Evolutionary conservation across 1,140 invertebrate species (phyloP).

Genomic region (Drosophila athabasca): DNA sequence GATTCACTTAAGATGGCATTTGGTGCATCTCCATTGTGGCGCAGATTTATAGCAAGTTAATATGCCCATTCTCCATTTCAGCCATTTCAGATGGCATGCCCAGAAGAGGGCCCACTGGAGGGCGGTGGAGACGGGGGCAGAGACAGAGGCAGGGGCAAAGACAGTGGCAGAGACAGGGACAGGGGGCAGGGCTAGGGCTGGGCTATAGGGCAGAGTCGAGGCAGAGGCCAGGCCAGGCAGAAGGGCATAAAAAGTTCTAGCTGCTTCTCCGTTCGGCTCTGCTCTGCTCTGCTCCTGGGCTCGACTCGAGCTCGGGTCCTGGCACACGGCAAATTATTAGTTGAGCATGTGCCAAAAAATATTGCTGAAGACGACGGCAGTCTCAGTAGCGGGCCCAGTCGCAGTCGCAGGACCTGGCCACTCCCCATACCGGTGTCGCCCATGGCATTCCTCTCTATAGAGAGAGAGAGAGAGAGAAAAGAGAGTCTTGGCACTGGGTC

Average conservation of each 20-base stretch:
- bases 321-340: constrained; percentile 81
- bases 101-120: background rate
- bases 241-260: constrained; percentile 67
- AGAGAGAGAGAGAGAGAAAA: constrained; percentile 27
- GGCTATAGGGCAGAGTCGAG: too few species aligned
- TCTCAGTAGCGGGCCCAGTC: background rate
- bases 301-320: constrained; percentile 23
- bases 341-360: constrained; percentile 81
- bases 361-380: constrained; percentile 66
- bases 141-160: too few species aligned
- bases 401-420: background rate
- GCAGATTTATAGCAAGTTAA: constrained; percentile 77
- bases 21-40: constrained; percentile 51
- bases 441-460: constrained; percentile 50
- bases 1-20: constrained; percentile 59
- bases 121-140: constrained; percentile 5
- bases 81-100: constrained; percentile 30
- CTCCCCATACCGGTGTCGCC: constrained; percentile 21
- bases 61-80: constrained; percentile 74
- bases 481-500: constrained; percentile 68
- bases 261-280: constrained; percentile 8
- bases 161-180: background rate
- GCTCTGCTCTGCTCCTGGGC: constrained; percentile 6
- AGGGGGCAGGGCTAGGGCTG: too few species aligned
- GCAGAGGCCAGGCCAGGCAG: background rate